Conservation (phyloP, 2,113 vertebrate genomes). For the Scomber japonicus region DNA sequence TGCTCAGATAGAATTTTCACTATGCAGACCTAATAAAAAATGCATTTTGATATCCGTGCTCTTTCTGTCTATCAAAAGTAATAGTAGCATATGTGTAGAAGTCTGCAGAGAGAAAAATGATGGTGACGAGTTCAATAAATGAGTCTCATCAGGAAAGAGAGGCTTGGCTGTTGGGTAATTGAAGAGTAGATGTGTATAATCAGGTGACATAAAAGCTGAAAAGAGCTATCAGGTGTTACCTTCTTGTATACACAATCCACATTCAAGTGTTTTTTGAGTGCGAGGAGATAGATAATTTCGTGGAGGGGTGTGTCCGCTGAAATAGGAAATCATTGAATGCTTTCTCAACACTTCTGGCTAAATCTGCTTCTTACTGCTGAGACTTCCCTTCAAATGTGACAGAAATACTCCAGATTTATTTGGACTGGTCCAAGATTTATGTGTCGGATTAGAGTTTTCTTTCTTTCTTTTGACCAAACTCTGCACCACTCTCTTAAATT, state of each 20-base stretch:
- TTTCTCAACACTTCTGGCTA: not conserved
- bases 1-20: not conserved
- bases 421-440: not conserved
- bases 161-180: not conserved
- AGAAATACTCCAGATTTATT: not conserved
- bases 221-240: not conserved
- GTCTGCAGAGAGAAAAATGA: not conserved
- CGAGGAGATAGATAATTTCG: too few species aligned
- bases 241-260: not conserved
- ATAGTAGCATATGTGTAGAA: not conserved
- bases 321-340: not conserved
- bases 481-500: not conserved
- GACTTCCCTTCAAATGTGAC: not conserved
- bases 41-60: not conserved
- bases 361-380: not conserved
- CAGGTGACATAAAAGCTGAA: conserved; percentile 6
- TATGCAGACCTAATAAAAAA: not conserved
- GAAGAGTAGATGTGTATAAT: not conserved
- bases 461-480: not conserved
- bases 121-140: not conserved
- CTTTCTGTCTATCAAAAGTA: not conserved
- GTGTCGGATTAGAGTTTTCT: not conserved
- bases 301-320: not conserved
- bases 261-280: not conserved
- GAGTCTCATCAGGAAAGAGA: not conserved